A percentile compares a stretch with the other conserved stretches of the same genome.
Conservation (phyloP, 2,797 vertebrate species). For the Hirundo rustica region DNA sequence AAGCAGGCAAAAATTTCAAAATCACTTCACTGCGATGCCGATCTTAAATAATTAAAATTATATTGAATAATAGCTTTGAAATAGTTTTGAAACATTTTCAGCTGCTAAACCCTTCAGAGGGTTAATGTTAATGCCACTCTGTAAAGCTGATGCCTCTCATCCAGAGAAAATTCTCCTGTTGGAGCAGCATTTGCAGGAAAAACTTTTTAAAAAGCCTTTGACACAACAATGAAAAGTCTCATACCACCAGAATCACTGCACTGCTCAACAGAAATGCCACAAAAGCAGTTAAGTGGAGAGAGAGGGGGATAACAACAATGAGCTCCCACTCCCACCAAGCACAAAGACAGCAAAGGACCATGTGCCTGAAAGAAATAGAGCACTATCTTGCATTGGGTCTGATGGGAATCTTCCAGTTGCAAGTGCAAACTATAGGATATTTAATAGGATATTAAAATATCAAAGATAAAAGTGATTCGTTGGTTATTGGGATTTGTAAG, state of each 20-base stretch:
- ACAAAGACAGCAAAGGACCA: background rate
- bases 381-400: background rate
- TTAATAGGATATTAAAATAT: constrained; percentile 14
- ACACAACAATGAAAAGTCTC: background rate
- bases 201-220: background rate
- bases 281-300: background rate
- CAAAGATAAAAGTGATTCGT: constrained; percentile 33
- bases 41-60: background rate
- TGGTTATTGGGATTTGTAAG: background rate
- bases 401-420: background rate
- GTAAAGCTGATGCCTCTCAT: background rate
- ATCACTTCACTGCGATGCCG: background rate
- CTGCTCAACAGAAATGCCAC: background rate
- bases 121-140: background rate
- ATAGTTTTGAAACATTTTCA: background rate
- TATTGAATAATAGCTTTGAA: background rate
- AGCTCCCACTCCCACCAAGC: background rate
- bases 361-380: background rate
- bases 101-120: background rate
- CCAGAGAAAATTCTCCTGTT: background rate
- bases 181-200: background rate
- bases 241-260: background rate
- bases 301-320: background rate
- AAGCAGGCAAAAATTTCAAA: background rate
- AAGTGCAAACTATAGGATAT: background rate